A percentile compares a stretch with the other conserved stretches of the same genome.
phyloP scores from a whole-genome alignment of 2,888 invertebrate species.

The Anaspis maculata region DNA sequence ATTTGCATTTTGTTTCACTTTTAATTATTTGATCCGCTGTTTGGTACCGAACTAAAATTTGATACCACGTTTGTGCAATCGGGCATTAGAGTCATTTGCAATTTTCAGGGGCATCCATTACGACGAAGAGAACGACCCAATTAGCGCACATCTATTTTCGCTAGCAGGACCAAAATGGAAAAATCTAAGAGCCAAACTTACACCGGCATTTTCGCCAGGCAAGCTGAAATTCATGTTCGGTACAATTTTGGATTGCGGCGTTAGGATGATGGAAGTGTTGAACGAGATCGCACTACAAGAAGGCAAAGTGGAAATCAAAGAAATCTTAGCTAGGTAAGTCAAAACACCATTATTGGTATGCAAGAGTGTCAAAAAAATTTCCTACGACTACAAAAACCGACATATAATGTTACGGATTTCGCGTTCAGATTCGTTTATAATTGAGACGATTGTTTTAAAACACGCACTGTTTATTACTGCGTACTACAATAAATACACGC shows the following conservation, averaged over 20 bases:
- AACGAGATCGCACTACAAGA: constrained; percentile 28
- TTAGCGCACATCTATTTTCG: constrained; percentile 54
- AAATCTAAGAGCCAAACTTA: constrained; percentile 51
- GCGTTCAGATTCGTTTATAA: too few relatives aligned
- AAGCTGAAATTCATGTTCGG: constrained; percentile 59
- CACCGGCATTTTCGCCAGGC: constrained; percentile 59
- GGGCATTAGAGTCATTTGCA: too few relatives aligned
- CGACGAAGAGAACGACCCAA: constrained; percentile 52
- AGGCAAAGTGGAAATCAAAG: constrained; percentile 39
- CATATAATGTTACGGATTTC: too few relatives aligned
- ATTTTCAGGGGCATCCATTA: constrained; percentile 52
- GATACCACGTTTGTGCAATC: too few relatives aligned
- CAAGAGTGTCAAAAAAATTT: not conserved
- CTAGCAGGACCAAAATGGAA: constrained; percentile 54
- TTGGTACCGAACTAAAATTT: too few relatives aligned
- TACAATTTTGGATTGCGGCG: constrained; percentile 50
- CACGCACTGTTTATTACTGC: too few relatives aligned
- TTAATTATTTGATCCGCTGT: too few relatives aligned
- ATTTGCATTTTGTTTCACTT: too few relatives aligned
- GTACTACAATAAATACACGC: too few relatives aligned
- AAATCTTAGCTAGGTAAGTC: constrained; percentile 42
- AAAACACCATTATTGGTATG: not conserved
- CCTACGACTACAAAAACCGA: not conserved
- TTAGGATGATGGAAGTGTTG: constrained; percentile 45
- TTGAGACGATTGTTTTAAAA: too few relatives aligned